Conservation (phyloP, 2,113 vertebrate species). For the Speoplatyrhinus poulsoni region DNA sequence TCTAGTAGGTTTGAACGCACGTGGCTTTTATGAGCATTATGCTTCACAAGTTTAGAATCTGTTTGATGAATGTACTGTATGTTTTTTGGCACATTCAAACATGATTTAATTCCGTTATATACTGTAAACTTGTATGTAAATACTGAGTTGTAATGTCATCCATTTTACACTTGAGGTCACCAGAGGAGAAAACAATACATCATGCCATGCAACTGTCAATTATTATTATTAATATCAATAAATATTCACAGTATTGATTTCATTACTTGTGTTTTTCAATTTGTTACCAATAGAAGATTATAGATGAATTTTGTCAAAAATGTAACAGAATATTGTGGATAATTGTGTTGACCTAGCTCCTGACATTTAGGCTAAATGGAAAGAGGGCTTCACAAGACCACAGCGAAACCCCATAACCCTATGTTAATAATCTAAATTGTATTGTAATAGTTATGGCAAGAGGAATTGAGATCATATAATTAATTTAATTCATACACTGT, state of each 20-base stretch:
- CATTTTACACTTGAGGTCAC: conserved; percentile 63
- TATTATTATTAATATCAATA: conserved; percentile 94
- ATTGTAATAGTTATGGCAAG: no score
- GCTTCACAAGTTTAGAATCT: conserved; percentile 51
- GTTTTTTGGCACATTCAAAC: conserved; percentile 42
- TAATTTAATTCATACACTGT: no score
- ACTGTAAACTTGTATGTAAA: conserved; percentile 58
- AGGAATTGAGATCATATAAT: no score
- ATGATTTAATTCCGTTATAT: conserved; percentile 28
- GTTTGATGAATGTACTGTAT: conserved; percentile 57
- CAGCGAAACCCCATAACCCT: no score
- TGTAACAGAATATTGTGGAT: not conserved
- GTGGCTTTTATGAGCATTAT: conserved; percentile 40
- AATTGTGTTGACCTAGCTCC: no score
- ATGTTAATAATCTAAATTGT: no score
- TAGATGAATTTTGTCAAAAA: not conserved
- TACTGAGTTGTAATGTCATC: conserved; percentile 70
- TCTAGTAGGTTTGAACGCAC: conserved; percentile 22
- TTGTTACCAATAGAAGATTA: not conserved
- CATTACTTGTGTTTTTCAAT: conserved; percentile 15
- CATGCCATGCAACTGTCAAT: conserved; percentile 82
- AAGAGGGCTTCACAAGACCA: no score
- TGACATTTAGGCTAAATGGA: no score
- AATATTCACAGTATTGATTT: conserved; percentile 75
- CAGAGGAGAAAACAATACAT: conserved; percentile 45